Evolutionary conservation across 2,888 invertebrate genomes (phyloP), one percentile per base, ranked within the genome.

Genomic region (Amiota mariae): DNA sequence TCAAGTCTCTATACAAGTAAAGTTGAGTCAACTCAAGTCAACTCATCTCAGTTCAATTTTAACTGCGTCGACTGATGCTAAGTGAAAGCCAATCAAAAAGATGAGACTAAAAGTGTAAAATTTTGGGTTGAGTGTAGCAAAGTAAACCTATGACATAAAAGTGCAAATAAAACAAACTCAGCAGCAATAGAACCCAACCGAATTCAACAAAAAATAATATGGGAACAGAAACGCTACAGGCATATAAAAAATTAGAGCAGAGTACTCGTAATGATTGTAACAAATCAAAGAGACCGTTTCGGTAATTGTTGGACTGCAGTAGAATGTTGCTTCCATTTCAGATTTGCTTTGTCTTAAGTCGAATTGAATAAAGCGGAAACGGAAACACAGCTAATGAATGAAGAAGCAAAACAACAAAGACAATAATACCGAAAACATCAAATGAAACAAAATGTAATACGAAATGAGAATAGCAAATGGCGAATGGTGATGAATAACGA

Each of bases 311-410:
- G 36, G 8, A 36, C 36, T 36, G 36, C 36, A 36, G 8, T 6
- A 24, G 36, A 36, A 6, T 36, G 36, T 36, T 36, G 36, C 54
- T 54, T 54, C 9, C 12, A 54, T 54, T 54, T 13, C 54, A 8
- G 36, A 36, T 36, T 36, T 36, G 36, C 36, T 36, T 36, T 36
- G 36, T 36, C 54, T 54, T 59, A 9, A 49, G 12, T 6, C 13
- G 54, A 54, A 68, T 68, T 68, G 67, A 68, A 84, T 85, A 81
- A 78, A 79, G 76, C 81, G 82, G 87, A 85, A 85, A 84, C 82
- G 82, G 81, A 84, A 85, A 84, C 79, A 79, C 78, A 77, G 80
- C 87, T 81, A 84, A 85, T 82, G 82, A 84, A 80, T 80, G 80
- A 76, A 80, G 85, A 13, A 15, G 20, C 56, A 73, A 36, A 72